These are phyloP conservation scores for Micrasema longulum DNA, from an alignment of 1,140 invertebrate genomes.

Conservation along the genomic window DNA sequence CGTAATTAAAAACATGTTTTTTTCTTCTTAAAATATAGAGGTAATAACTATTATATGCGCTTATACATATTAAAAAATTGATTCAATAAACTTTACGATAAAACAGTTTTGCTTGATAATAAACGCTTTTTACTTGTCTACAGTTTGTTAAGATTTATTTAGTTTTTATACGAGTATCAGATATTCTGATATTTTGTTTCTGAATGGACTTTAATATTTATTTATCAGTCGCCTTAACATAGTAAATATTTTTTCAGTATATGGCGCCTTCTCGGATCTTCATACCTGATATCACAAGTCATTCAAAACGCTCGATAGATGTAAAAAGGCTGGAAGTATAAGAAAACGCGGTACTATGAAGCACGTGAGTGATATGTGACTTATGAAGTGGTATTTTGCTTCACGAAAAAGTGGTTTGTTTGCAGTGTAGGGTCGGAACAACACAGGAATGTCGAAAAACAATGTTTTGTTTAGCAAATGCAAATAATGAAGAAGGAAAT, in stretches of 20 bases:
- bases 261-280: conserved; percentile 20
- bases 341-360: too few species aligned
- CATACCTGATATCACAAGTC: too few species aligned
- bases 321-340: neutral
- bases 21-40: too few species aligned
- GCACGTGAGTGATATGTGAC: neutral
- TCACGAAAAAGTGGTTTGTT: neutral
- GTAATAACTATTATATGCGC: too few species aligned
- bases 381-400: conserved; percentile 3
- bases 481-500: conserved; percentile 34
- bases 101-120: too few species aligned
- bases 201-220: conserved; percentile 29
- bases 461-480: conserved; percentile 35
- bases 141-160: conserved; percentile 19
- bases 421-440: conserved; percentile 22
- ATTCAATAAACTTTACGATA: too few species aligned
- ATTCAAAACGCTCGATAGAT: neutral
- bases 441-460: conserved; percentile 33
- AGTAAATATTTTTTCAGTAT: conserved; percentile 7
- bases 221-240: conserved; percentile 28
- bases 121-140: too few species aligned
- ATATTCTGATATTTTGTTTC: conserved; percentile 17
- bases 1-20: too few species aligned
- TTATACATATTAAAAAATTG: too few species aligned
- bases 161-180: neutral